Evolutionary conservation across 2,113 vertebrate genomes (phyloP).

Genomic region (Isichthys henryi): DNA sequence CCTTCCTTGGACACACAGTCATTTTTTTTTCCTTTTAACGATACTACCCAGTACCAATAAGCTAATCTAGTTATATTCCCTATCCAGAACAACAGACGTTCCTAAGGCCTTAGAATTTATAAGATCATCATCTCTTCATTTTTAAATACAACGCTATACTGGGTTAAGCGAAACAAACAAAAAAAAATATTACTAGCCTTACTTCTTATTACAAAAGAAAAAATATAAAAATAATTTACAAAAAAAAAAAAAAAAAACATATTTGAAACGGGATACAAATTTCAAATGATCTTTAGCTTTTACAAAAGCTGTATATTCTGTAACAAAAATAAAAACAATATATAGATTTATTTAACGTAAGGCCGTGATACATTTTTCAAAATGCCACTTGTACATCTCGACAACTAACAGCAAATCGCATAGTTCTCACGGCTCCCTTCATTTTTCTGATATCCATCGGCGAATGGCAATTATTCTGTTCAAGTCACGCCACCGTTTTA

Average conservation of each 20-base stretch:
- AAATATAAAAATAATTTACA: constrained; percentile 60
- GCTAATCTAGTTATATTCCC: constrained; percentile 3
- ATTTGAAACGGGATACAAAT: constrained; percentile 47
- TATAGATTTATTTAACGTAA: constrained; percentile 58
- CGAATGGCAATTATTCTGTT: neutral
- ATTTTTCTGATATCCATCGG: constrained; percentile 20
- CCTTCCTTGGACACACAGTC: neutral
- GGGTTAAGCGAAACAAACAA: constrained; percentile 30
- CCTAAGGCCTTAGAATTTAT: constrained; percentile 5
- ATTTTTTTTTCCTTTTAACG: neutral
- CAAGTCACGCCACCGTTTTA: neutral
- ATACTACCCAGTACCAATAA: constrained; percentile 22
- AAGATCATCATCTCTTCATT: constrained; percentile 32
- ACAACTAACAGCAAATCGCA: constrained; percentile 48
- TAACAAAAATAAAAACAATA: constrained; percentile 64
- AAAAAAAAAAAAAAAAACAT: constrained; percentile 41
- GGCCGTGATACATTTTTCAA: constrained; percentile 58
- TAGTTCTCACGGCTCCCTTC: constrained; percentile 52
- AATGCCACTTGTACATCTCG: constrained; percentile 52
- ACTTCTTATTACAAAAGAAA: constrained; percentile 43
- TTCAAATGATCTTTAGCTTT: constrained; percentile 55
- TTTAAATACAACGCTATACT: constrained; percentile 44
- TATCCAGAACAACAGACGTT: constrained; percentile 19
- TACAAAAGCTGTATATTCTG: constrained; percentile 53
- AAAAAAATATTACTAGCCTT: constrained; percentile 56